Conservation (phyloP, 2,113 vertebrate genomes). For the Nycticryphes semicollaris region DNA sequence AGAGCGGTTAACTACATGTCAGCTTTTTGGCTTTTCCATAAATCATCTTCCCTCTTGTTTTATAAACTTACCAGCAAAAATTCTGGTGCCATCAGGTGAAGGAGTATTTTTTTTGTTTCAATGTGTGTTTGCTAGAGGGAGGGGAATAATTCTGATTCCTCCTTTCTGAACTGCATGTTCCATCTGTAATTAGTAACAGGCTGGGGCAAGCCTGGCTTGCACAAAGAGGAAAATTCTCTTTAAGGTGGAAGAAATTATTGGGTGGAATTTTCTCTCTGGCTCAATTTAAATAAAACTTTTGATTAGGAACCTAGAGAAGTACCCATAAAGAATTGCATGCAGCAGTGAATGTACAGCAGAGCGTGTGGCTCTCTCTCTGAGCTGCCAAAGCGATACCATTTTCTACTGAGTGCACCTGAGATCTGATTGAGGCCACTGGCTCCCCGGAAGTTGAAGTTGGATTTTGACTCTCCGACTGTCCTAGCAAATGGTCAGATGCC, state of each 20-base stretch:
- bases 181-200: conserved; percentile 72
- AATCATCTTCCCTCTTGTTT: background rate
- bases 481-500: background rate
- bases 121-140: conserved; percentile 36
- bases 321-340: background rate
- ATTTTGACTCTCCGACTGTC: background rate
- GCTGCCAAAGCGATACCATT: accelerated
- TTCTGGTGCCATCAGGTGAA: background rate
- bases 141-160: conserved; percentile 44
- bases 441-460: background rate
- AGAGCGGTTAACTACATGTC: background rate
- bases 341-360: background rate
- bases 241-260: conserved; percentile 24
- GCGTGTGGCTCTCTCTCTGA: background rate
- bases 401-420: background rate
- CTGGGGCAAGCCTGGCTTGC: conserved; percentile 66
- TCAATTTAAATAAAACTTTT: background rate
- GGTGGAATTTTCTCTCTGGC: background rate
- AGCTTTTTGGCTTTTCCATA: conserved; percentile 4
- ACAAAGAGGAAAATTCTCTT: conserved; percentile 6
- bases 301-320: background rate
- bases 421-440: background rate
- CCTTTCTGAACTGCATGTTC: conserved; percentile 70
- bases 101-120: background rate
- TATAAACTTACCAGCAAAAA: background rate